Conservation (phyloP, 2,888 invertebrate genomes). For the Lacanobia wlatinum region DNA sequence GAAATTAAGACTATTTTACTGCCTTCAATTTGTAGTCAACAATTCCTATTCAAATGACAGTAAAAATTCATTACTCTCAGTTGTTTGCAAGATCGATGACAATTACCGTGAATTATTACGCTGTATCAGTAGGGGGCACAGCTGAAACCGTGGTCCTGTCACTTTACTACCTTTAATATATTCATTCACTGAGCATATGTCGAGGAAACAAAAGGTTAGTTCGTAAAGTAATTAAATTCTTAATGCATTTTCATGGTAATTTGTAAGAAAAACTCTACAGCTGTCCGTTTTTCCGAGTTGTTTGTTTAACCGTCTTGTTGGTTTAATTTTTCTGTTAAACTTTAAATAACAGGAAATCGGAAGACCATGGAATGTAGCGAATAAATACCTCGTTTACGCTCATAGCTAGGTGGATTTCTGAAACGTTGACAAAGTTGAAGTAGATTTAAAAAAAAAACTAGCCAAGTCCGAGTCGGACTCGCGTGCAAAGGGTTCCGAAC, state of each 20-base stretch:
- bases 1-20: constrained; percentile 36
- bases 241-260: constrained; percentile 51
- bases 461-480: too few species aligned
- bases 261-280: constrained; percentile 34
- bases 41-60: constrained; percentile 50
- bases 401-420: too few species aligned
- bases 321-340: neutral
- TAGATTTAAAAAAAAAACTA: too few species aligned
- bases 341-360: neutral
- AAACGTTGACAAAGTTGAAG: neutral
- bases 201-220: constrained; percentile 46
- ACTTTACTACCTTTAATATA: constrained; percentile 18
- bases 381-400: neutral
- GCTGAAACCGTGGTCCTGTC: constrained; percentile 37
- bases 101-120: constrained; percentile 54
- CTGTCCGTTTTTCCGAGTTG: constrained; percentile 35
- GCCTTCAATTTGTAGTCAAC: constrained; percentile 31
- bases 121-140: constrained; percentile 49
- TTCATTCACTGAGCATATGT: constrained; percentile 36
- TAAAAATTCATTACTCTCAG: constrained; percentile 51
- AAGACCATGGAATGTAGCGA: neutral
- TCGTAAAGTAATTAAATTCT: constrained; percentile 44
- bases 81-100: constrained; percentile 40
- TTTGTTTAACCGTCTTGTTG: constrained; percentile 24
- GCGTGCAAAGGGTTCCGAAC: too few species aligned